Evolutionary conservation across 2,888 invertebrate genomes (phyloP).

Genomic region (Limenitis camilla): DNA sequence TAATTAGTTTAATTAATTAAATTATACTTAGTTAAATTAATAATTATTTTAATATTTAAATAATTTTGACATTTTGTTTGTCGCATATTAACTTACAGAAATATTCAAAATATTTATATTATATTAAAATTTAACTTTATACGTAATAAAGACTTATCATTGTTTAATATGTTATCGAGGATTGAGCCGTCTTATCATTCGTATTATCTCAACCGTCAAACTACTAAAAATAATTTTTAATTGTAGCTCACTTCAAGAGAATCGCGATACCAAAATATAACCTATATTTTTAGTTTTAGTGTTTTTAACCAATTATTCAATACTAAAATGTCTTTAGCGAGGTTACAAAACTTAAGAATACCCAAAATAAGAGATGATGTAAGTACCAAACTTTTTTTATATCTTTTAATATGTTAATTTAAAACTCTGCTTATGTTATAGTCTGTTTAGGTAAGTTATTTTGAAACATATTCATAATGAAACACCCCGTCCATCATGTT

Average conservation of each 20-base stretch:
- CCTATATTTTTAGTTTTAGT: constrained; percentile 1
- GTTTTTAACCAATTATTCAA: neutral
- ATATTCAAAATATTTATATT: no score
- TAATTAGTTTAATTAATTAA: no score
- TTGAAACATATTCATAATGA: no score
- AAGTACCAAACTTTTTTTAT: neutral
- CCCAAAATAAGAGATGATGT: constrained; percentile 7
- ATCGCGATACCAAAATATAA: constrained; percentile 18
- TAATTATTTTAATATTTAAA: neutral
- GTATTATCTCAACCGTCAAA: neutral
- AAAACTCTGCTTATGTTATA: no score
- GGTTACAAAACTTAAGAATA: constrained; percentile 8
- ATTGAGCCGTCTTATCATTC: neutral
- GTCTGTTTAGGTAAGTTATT: no score
- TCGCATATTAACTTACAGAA: neutral
- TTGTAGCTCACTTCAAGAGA: constrained; percentile 49
- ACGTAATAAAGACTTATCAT: neutral
- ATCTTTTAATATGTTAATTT: no score
- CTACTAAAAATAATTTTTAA: constrained; percentile 8
- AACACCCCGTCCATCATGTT: no score
- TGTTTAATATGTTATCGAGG: no score
- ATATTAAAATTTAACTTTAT: no score
- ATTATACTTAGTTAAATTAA: no score
- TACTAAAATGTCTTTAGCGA: neutral
- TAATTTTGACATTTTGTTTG: neutral